Percentiles rank a stretch among this genome's conserved stretches.
These are phyloP conservation scores for Mareca strepera DNA, from an alignment of 2,797 vertebrate species.

Conservation along the genomic window DNA sequence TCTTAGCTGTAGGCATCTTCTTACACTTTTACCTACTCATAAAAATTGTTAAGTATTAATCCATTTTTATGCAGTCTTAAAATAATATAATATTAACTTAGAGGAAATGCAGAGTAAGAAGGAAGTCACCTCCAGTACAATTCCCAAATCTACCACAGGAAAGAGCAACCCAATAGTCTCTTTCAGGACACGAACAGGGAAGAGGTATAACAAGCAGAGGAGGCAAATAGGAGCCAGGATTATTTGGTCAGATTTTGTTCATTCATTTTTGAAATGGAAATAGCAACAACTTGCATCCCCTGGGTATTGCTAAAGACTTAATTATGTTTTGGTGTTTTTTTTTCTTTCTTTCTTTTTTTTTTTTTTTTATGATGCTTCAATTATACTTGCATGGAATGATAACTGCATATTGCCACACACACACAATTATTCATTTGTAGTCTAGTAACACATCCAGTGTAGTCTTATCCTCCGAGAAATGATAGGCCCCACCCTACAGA, in stretches of 20 bases:
- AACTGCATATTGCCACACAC: slow-evolving; percentile 58
- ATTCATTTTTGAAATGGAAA: slow-evolving; percentile 59
- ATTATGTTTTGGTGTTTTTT: slow-evolving; percentile 31
- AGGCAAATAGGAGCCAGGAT: slow-evolving; percentile 27
- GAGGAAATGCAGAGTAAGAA: not conserved
- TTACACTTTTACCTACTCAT: not conserved
- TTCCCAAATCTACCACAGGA: slow-evolving; percentile 32
- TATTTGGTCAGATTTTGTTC: slow-evolving; percentile 55
- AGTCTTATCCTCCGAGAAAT: slow-evolving; percentile 56
- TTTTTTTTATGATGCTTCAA: slow-evolving; percentile 52
- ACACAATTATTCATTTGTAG: slow-evolving; percentile 59
- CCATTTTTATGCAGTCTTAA: not conserved
- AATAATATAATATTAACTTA: not conserved
- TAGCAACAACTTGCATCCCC: slow-evolving; percentile 47
- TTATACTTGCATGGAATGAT: slow-evolving; percentile 42
- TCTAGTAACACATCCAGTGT: slow-evolving; percentile 22
- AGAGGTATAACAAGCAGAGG: not conserved
- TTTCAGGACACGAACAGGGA: not conserved
- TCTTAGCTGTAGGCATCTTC: slow-evolving; percentile 29
- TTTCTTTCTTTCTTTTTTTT: slow-evolving; percentile 9
- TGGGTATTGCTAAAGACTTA: slow-evolving; percentile 64
- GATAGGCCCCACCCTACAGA: slow-evolving; percentile 21
- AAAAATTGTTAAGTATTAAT: not conserved
- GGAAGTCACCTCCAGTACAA: not conserved
- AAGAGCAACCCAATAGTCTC: not conserved